Evolutionary conservation across 2,797 vertebrate species (phyloP).

Genomic region (Muscicapa comitata): DNA sequence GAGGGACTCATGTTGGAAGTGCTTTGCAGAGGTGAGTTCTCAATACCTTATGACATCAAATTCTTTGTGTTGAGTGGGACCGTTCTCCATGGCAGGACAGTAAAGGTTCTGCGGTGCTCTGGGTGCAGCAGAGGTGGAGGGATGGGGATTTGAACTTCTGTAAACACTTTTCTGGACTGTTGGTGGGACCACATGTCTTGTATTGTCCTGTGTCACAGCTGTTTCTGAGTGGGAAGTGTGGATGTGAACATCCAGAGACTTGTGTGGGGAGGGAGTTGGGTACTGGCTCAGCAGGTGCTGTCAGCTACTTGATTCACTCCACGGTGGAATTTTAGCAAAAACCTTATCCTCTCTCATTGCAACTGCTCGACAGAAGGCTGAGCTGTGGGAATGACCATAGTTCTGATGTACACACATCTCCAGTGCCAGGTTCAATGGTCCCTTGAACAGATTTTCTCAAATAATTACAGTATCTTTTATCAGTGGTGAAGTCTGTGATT

Average conservation of each 20-base stretch:
- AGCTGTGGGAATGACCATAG: not conserved
- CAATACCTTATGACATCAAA: rapidly evolving
- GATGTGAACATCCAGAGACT: too few species aligned
- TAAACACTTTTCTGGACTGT: not conserved
- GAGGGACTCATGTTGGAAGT: not conserved
- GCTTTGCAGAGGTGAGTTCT: not conserved
- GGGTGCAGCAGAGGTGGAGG: not conserved
- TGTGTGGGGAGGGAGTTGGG: rapidly evolving
- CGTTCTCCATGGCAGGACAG: rapidly evolving
- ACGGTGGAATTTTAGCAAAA: not conserved
- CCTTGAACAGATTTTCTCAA: not conserved
- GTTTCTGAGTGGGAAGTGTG: not conserved
- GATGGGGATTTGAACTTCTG: rapidly evolving
- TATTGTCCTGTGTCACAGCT: not conserved
- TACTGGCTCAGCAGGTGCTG: not conserved
- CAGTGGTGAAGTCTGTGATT: not conserved
- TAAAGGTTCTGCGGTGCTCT: rapidly evolving
- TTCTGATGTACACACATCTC: not conserved
- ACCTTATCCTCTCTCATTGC: not conserved
- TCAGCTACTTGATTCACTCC: rapidly evolving
- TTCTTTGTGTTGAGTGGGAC: rapidly evolving
- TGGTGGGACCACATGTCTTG: rapidly evolving
- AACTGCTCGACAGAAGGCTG: not conserved
- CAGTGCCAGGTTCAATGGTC: not conserved
- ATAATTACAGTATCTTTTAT: not conserved